These are phyloP conservation scores for Anguilla rostrata DNA, from an alignment of 2,113 vertebrate genomes.

Conservation along the genomic window DNA sequence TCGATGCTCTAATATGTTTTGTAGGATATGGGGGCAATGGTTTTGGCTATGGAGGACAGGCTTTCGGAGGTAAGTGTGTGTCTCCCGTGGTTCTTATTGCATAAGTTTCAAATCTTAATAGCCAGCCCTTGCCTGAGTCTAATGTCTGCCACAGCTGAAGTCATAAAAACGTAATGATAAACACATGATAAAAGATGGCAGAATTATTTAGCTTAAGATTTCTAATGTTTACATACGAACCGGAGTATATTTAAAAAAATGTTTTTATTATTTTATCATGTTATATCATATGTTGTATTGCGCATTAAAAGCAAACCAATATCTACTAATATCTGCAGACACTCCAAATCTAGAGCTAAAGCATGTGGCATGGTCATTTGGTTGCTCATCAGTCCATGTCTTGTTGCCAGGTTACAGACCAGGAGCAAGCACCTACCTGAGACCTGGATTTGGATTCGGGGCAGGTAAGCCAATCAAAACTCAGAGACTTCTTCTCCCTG, in stretches of 20 bases:
- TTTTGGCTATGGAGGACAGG: slow-evolving; percentile 20
- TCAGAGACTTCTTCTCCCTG: not conserved
- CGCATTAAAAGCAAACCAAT: not conserved
- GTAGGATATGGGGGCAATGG: slow-evolving; percentile 19
- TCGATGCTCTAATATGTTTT: not conserved
- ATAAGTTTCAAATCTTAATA: too few relatives aligned
- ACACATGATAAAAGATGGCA: too few relatives aligned
- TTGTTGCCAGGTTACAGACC: slow-evolving; percentile 24
- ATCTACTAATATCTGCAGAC: too few relatives aligned
- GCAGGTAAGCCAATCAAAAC: slow-evolving; percentile 14
- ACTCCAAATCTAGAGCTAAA: not conserved
- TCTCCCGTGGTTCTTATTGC: not conserved
- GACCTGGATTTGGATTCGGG: not conserved
- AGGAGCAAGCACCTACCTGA: slow-evolving; percentile 4
- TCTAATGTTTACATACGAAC: too few relatives aligned
- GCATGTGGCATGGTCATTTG: not conserved
- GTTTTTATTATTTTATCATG: not conserved
- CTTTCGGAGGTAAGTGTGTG: slow-evolving; percentile 24
- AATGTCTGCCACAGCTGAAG: too few relatives aligned
- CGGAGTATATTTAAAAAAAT: too few relatives aligned
- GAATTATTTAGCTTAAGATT: too few relatives aligned
- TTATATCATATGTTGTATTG: not conserved
- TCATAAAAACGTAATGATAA: too few relatives aligned
- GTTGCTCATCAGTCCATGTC: not conserved
- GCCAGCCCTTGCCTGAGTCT: too few relatives aligned